Evolutionary conservation across 1,140 invertebrate species (phyloP), one percentile per base, ranked within the genome.

Genomic region (Drosophila sp.): DNA sequence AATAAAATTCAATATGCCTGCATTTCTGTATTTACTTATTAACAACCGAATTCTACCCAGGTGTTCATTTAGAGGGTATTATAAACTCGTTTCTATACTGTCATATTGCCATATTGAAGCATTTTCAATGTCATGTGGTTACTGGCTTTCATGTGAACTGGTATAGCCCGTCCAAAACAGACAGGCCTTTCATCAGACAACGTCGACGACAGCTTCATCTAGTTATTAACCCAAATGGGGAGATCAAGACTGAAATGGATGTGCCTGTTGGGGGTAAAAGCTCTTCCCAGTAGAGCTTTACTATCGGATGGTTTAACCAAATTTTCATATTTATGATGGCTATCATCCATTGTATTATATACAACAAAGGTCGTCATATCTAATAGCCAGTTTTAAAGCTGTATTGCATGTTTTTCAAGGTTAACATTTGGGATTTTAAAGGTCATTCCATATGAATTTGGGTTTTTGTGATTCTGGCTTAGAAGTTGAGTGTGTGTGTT

Each of bases 121-220:
- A 76, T 89, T 89, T 87, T 87, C 82, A 87, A 87, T 87, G 82
- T 87, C 82, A 87, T 78, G 66, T 64, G 67, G 65, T 64, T 38
- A 51, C 36, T 43, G 57, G 32, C 56, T 64, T 66, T 64, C 51
- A 40, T 59, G 51, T 38, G 38, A 59, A 67, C 51, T 59, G 57
- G 48, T 59, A 45, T 61, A 40, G 38, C 9, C 40, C 14, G 16
- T 9, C 7, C 43, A 29, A 27, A 43, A 41, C 53, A 66, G 62
- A 57, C 61, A 40, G 61, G 29, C 48, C 54, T 65, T 66, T 72
- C 62, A 54, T 36, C 48, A 51, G 32, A 16, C 38, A 43, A n/a
- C 21, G 5, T 32, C 25, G 21, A 56, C 29, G 21, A 51, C 29
- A 36, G 50, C 46, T 50, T 61, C 43, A 18, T 61, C 45, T 21